Evolutionary conservation across 2,888 invertebrate species (phyloP).

Genomic region (Trachelus troglodyta): DNA sequence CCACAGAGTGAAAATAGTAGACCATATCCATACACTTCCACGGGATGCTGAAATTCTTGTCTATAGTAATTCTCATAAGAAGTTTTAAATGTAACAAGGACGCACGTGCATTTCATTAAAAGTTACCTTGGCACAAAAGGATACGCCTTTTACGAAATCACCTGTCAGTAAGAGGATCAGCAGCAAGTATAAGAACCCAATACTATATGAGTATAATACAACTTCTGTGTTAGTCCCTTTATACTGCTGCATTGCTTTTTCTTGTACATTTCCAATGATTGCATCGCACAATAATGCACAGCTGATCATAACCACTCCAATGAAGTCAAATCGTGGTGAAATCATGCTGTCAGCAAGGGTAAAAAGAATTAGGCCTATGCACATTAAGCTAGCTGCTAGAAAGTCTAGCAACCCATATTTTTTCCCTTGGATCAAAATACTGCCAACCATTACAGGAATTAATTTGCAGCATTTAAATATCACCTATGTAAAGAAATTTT

Average conservation of each 20-base stretch:
- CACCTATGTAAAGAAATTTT: conserved; percentile 65
- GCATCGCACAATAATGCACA: conserved; percentile 94
- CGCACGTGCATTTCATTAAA: background rate
- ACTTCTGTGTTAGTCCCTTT: conserved; percentile 91
- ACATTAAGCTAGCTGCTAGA: conserved; percentile 86
- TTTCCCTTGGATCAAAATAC: conserved; percentile 92
- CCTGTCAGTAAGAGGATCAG: conserved; percentile 79
- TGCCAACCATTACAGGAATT: conserved; percentile 94
- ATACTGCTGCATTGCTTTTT: conserved; percentile 90
- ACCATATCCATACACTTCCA: conserved; percentile 85
- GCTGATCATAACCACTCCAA: conserved; percentile 82
- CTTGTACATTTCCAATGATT: conserved; percentile 96
- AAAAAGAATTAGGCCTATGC: conserved; percentile 89
- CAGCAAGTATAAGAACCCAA: conserved; percentile 87
- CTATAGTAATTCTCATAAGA: background rate
- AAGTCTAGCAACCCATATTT: conserved; percentile 87
- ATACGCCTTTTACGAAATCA: conserved; percentile 78
- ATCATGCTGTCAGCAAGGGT: conserved; percentile 84
- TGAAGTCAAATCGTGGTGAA: conserved; percentile 78
- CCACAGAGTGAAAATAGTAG: conserved; percentile 89
- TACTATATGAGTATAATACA: conserved; percentile 90
- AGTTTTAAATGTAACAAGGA: background rate
- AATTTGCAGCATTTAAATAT: conserved; percentile 98
- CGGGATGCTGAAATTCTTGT: conserved; percentile 72
- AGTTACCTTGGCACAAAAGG: conserved; percentile 81